These are phyloP conservation scores for Aselliscus stoliczkanus DNA, from an alignment of 2,797 vertebrate genomes.

Conservation along the genomic window DNA sequence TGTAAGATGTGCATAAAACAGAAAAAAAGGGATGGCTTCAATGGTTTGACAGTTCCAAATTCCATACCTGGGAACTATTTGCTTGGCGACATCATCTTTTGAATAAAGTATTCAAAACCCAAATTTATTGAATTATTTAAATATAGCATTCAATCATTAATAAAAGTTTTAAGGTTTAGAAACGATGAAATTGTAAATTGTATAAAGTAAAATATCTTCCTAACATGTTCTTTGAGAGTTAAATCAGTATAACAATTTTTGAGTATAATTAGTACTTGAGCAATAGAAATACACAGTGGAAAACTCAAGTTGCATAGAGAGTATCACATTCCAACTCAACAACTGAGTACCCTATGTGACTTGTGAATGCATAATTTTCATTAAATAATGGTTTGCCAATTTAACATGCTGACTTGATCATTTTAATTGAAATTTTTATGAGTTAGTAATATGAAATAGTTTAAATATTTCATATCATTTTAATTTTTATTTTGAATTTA, in stretches of 20 bases:
- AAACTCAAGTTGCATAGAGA: not conserved
- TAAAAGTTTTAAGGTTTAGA: not conserved
- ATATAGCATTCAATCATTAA: not conserved
- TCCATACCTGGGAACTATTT: slow-evolving; percentile 27
- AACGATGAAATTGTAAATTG: not conserved
- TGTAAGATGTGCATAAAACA: not conserved
- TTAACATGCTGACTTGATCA: not conserved
- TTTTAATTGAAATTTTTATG: not conserved
- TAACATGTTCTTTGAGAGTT: not conserved
- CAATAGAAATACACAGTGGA: not conserved
- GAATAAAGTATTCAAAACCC: not conserved
- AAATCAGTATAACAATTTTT: not conserved
- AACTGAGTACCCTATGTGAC: not conserved
- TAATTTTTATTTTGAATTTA: slow-evolving; percentile 40
- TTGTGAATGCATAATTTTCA: not conserved
- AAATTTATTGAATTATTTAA: not conserved
- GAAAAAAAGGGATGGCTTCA: not conserved
- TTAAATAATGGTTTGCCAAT: not conserved
- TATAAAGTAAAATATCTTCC: not conserved
- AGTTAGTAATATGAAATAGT: not conserved
- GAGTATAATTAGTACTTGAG: not conserved
- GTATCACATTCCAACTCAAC: not conserved
- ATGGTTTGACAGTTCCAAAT: not conserved
- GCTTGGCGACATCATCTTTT: not conserved
- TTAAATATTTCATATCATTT: not conserved